Base-by-base conservation (phyloP, 2,113 vertebrate genomes). In the Perca flavescens region DNA sequence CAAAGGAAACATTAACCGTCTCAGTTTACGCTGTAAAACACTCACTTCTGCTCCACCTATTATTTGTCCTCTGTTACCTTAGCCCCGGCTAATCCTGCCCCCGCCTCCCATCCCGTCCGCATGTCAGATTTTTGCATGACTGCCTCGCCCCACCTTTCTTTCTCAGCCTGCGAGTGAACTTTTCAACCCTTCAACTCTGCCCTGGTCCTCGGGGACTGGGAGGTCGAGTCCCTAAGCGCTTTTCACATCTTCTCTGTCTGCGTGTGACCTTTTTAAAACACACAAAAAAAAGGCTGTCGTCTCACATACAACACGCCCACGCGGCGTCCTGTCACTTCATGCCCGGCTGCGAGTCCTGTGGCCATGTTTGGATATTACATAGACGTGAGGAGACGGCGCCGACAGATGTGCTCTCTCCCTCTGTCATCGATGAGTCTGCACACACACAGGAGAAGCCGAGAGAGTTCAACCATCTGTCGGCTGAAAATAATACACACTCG, bases 111-210 rank as follows among this genome's bases (percentile, higher is more conserved):
- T 62, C 75, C 71, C 74, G 84, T 86, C 84, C 50, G 75, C 83
- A 28, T 88, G 85, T 91, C 89, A 92, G 53, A 67, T 82, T 76
- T 75, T 76, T 85, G 88, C 84, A 77, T 79, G 89, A 86, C 74
- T 85, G 70, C 78, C 76, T 85, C 69, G 62, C 82, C 86, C 86
- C 52, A 79, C 83, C 85, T 85, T 88, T 82, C 79, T 86, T 31
- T 67, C 74, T 75, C 66, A 60, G 40, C 53, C 76, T 60, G 56
- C 9, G 31, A 56, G 60, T 94, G 92, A 94, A 93, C 92, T 92
- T 85, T 86, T 93, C 87, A 91, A 88, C 93, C 83, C 90, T 85
- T 92, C 86, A 83, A 76, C 90, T 79, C 78, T 79, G 86, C 65
- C 74, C 81, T 54, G 47, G 72, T 90, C 74, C 82, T 84, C 31